Base-by-base conservation (phyloP, 1,140 invertebrate genomes). In the Orussus abietinus region DNA sequence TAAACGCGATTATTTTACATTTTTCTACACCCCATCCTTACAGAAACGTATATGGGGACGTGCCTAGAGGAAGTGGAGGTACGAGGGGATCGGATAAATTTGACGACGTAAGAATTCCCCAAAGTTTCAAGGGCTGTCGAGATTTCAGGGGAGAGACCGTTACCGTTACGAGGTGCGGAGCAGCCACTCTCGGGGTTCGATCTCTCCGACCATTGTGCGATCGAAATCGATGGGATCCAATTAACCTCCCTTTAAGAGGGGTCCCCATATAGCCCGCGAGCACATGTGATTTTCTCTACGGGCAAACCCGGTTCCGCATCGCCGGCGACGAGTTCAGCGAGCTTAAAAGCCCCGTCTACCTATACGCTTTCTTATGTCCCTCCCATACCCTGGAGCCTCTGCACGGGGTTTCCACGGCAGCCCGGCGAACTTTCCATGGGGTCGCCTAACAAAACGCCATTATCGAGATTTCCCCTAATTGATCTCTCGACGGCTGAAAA, bases 201-300 rank as follows among this genome's bases (percentile, higher is more conserved):
- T 59, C 46, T 45, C 29, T n/a, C n/a, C 47, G 33, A 36, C 52
- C 46, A 55, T 54, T 53, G 58, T 61, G 20, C 48, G 45, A 60
- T 57, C 51, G 42, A 33, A 60, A 63, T 63, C 58, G 57, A 64
- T 63, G 49, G 47, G 47, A 62, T 63, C 56, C 60, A 63, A 64
- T 64, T 63, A 64, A 63, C 58, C 52, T 59, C 47, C 52, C 58
- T 53, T 49, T 57, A 53, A 52, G 49, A 55, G 51, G 57, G 46
- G 51, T 43, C 44, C 34, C 44, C 57, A n/a, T 40, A 59, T 62
- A 61, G 59, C 57, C 45, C 58, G 47, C 53, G 34, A 21, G 45
- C 51, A 58, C 55, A 51, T 53, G 49, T 45, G 50, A 51, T 52
- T 59, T 45, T 41, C 38, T 35, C 31, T n/a, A n/a, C n/a, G n/a